A percentile compares a stretch with the other conserved stretches of the same genome.
Conservation (phyloP, 35 echinoderm and acorn worm species). For the Eucidaris tribuloides region DNA sequence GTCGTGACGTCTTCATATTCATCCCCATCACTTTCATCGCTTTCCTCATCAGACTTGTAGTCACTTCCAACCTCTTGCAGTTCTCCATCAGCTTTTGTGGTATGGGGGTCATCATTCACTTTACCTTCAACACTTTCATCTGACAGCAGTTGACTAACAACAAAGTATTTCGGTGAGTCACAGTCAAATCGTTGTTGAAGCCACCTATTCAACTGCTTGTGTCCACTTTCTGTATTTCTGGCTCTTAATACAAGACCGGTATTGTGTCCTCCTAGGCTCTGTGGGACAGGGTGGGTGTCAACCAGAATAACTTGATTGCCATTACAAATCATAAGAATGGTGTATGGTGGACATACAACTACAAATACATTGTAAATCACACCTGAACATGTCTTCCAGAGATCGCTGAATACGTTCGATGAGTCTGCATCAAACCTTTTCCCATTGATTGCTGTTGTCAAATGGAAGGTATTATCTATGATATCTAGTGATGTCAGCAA, state of each 20-base stretch:
- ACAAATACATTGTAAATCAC: background rate
- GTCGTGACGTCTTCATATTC: background rate
- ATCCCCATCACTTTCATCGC: background rate
- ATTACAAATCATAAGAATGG: slow-evolving; percentile 9
- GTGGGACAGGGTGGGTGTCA: slow-evolving; percentile 21
- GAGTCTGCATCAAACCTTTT: background rate
- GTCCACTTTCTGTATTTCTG: slow-evolving; percentile 2
- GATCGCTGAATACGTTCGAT: background rate
- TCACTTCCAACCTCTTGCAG: background rate
- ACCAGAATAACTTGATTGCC: background rate
- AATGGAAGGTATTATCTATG: background rate
- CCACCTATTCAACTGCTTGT: background rate
- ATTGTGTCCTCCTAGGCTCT: background rate
- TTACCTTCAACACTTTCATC: too few relatives aligned
- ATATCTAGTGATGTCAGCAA: slow-evolving; percentile 2
- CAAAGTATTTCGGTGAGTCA: too few relatives aligned
- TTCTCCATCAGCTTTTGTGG: background rate
- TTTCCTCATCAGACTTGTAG: background rate
- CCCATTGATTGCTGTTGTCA: background rate
- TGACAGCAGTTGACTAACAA: too few relatives aligned
- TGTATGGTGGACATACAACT: slow-evolving; percentile 6
- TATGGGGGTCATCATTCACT: too few relatives aligned
- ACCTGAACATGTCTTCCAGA: slow-evolving; percentile 3
- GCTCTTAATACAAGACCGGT: background rate
- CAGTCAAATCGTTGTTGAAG: slow-evolving; percentile 13